Percentiles rank a stretch among this genome's conserved stretches.
These are phyloP conservation scores for Melieria crassipennis DNA, from an alignment of 2,888 invertebrate species.

Conservation along the genomic window DNA sequence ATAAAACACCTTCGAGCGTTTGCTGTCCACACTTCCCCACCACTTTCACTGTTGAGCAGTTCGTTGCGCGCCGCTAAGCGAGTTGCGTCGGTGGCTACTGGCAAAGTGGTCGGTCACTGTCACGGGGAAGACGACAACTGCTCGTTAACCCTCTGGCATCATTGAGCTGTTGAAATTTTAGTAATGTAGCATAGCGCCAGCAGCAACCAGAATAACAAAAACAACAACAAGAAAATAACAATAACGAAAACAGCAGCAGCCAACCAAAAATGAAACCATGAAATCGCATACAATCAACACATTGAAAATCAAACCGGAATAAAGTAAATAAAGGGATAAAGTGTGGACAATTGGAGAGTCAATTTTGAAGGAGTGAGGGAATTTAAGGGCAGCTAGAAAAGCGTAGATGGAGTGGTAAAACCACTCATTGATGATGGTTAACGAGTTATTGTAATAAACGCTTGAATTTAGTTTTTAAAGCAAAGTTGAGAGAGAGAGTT, in stretches of 20 bases:
- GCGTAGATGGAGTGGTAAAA: too few relatives aligned
- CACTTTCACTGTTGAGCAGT: not conserved
- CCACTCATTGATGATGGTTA: too few relatives aligned
- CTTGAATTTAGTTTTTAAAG: too few relatives aligned
- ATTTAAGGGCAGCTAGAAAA: too few relatives aligned
- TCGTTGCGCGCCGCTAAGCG: not conserved
- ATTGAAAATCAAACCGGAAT: slow-evolving; percentile 22
- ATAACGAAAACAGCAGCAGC: slow-evolving; percentile 10
- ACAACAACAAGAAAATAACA: too few relatives aligned
- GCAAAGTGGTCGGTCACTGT: slow-evolving; percentile 14
- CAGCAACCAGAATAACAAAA: too few relatives aligned
- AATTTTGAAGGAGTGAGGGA: too few relatives aligned
- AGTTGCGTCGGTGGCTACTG: not conserved
- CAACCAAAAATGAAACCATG: slow-evolving; percentile 23
- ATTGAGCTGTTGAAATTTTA: too few relatives aligned
- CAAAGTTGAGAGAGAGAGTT: too few relatives aligned
- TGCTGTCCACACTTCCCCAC: not conserved
- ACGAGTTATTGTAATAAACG: too few relatives aligned
- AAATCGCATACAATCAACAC: slow-evolving; percentile 29
- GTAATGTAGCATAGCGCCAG: too few relatives aligned
- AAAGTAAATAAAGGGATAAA: slow-evolving; percentile 23
- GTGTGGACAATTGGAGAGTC: not conserved
- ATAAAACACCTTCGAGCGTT: not conserved
- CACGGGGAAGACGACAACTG: slow-evolving; percentile 15
- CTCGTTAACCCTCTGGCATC: slow-evolving; percentile 25